These are phyloP conservation scores for Physella acuta DNA, from an alignment of 1,140 invertebrate genomes.

Conservation along the genomic window DNA sequence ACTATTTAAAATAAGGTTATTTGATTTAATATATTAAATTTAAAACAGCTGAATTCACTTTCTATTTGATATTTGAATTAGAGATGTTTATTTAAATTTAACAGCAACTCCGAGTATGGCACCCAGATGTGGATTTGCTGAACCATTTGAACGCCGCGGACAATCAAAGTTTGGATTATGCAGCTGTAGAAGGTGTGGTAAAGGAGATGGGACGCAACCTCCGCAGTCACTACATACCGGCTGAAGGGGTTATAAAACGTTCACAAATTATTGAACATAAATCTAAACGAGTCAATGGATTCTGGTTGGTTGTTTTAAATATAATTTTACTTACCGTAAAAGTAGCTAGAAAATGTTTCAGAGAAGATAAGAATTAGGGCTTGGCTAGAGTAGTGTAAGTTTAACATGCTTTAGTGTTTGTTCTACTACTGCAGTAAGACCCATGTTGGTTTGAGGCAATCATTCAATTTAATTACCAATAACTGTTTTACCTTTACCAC, in stretches of 20 bases:
- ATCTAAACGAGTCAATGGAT: slow-evolving; percentile 44
- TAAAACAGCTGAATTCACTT: background rate
- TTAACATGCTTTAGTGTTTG: too few relatives aligned
- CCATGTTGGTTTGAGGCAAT: too few relatives aligned
- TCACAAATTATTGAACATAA: slow-evolving; percentile 44
- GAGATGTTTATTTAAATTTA: slow-evolving; percentile 20
- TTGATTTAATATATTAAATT: too few relatives aligned
- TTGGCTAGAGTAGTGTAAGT: too few relatives aligned
- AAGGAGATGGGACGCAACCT: slow-evolving; percentile 31
- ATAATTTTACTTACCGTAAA: too few relatives aligned
- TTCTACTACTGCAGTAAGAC: too few relatives aligned
- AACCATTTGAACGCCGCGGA: slow-evolving; percentile 29
- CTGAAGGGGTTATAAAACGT: slow-evolving; percentile 44
- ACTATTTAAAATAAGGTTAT: too few relatives aligned
- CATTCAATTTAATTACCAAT: too few relatives aligned
- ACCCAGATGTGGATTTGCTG: slow-evolving; percentile 35
- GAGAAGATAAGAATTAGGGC: too few relatives aligned
- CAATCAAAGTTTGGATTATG: slow-evolving; percentile 42
- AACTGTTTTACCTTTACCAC: too few relatives aligned
- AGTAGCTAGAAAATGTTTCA: too few relatives aligned
- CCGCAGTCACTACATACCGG: slow-evolving; percentile 33
- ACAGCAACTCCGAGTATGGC: slow-evolving; percentile 34
- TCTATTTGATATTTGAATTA: background rate
- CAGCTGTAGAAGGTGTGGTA: slow-evolving; percentile 44
- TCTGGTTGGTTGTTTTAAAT: slow-evolving; percentile 52